Evolutionary conservation across 2,888 invertebrate genomes (phyloP).

Genomic region (Danaus chrysippus): DNA sequence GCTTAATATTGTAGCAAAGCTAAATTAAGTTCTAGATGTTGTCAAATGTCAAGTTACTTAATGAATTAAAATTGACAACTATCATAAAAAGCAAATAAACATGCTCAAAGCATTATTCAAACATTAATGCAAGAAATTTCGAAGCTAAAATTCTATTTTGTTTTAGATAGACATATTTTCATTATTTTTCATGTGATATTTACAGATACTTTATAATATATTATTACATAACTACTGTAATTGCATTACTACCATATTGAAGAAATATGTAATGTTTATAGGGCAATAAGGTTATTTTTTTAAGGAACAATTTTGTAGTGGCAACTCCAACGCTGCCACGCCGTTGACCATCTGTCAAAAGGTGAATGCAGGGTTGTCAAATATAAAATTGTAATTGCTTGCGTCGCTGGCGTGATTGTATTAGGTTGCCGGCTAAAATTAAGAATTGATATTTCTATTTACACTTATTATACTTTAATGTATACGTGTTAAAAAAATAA

Average conservation of each 20-base stretch:
- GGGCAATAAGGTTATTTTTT: not conserved
- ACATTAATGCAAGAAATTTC: no score
- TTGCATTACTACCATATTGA: no score
- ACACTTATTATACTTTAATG: slow-evolving; percentile 33
- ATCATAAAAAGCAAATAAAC: no score
- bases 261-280: no score
- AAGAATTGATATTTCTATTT: slow-evolving; percentile 32
- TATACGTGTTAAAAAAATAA: slow-evolving; percentile 36
- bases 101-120: no score
- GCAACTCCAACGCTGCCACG: slow-evolving; percentile 47
- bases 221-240: no score
- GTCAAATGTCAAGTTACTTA: not conserved
- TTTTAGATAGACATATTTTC: no score
- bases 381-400: slow-evolving; percentile 28
- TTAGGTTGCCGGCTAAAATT: slow-evolving; percentile 69
- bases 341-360: slow-evolving; percentile 57
- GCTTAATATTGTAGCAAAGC: slow-evolving; percentile 10
- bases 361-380: slow-evolving; percentile 40
- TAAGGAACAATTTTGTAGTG: not conserved
- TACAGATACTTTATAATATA: no score
- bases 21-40: slow-evolving; percentile 13
- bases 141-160: no score
- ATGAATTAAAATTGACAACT: no score
- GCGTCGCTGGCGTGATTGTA: slow-evolving; percentile 32
- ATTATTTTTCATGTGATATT: no score